Evolutionary conservation across 2,888 invertebrate genomes (phyloP).

Genomic region (Meta bourneti): DNA sequence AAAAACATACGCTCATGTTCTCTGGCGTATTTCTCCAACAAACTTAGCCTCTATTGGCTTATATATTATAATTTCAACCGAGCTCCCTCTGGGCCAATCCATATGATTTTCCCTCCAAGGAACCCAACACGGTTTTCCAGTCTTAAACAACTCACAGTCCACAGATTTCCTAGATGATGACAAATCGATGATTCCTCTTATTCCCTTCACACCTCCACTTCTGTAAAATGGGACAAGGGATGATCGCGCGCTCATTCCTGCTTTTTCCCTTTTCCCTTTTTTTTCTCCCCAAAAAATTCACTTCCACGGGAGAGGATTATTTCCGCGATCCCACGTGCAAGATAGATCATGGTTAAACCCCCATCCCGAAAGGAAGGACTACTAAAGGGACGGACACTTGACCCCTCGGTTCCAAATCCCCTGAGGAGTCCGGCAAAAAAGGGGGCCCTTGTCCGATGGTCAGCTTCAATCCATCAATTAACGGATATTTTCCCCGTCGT

Average conservation of each 20-base stretch:
- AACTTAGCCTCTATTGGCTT: neutral
- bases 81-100: slow-evolving; percentile 39
- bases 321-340: slow-evolving; percentile 37
- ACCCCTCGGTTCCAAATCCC: neutral
- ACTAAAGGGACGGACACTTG: slow-evolving; percentile 23
- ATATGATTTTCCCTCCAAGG: neutral
- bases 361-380: neutral
- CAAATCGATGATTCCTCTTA: slow-evolving; percentile 56
- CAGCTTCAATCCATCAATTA: slow-evolving; percentile 71
- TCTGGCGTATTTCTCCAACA: no score
- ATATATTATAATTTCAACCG: slow-evolving; percentile 55
- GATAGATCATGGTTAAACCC: slow-evolving; percentile 47
- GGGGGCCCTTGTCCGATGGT: slow-evolving; percentile 48
- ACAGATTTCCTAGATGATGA: slow-evolving; percentile 54
- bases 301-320: neutral
- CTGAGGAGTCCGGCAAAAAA: neutral
- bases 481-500: slow-evolving; percentile 63
- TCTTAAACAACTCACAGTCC: slow-evolving; percentile 46
- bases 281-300: slow-evolving; percentile 5
- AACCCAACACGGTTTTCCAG: slow-evolving; percentile 52
- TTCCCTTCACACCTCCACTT: slow-evolving; percentile 15
- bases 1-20: no score
- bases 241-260: neutral
- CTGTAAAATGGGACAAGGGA: slow-evolving; percentile 9
- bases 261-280: neutral